phyloP scores from a whole-genome alignment of 2,113 vertebrate species.

The Seriola rivoliana region DNA sequence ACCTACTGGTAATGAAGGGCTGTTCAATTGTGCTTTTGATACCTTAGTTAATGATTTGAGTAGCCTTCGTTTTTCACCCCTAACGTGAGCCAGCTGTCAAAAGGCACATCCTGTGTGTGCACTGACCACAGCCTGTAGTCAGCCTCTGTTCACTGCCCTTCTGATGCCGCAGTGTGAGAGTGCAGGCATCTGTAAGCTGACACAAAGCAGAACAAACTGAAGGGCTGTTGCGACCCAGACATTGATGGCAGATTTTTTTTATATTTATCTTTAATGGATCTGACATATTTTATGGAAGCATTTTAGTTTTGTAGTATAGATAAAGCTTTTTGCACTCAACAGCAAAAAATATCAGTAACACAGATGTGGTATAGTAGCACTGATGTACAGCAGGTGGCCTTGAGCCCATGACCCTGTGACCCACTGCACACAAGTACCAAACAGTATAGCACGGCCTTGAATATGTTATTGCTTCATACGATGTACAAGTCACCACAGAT shows the following conservation, averaged over 20 bases:
- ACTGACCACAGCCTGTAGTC: neutral
- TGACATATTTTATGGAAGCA: neutral
- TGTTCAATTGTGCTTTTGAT: neutral
- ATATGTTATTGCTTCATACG: neutral
- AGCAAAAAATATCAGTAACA: neutral
- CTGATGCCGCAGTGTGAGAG: neutral
- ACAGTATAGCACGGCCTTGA: slow-evolving; percentile 3
- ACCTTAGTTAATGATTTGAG: neutral
- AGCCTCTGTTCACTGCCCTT: neutral
- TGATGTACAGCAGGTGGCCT: slow-evolving; percentile 11
- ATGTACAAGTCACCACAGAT: neutral
- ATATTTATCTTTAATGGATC: neutral
- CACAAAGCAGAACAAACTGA: too few species aligned
- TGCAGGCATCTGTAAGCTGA: neutral
- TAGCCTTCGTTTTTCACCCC: neutral
- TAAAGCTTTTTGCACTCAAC: neutral
- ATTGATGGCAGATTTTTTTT: neutral
- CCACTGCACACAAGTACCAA: neutral
- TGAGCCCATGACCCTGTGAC: neutral
- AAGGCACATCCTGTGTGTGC: neutral
- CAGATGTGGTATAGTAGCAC: neutral
- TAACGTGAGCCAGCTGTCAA: neutral
- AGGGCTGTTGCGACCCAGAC: neutral
- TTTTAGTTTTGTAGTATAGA: neutral
- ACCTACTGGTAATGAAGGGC: neutral